Conservation (phyloP, 2,888 invertebrate species). For the Ecdyonurus torrentis region DNA sequence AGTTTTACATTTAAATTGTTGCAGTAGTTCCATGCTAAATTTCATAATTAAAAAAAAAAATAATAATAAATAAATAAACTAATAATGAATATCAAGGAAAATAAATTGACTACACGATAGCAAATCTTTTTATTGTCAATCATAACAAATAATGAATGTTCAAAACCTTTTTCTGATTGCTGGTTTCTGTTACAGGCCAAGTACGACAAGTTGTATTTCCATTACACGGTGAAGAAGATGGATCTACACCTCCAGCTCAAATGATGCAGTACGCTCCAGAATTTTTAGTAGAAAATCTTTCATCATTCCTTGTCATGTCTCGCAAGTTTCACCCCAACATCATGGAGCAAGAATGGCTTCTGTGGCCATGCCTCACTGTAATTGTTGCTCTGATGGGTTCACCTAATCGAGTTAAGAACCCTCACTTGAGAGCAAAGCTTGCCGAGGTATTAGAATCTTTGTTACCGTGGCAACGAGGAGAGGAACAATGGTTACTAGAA, state of each 20-base stretch:
- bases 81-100: too few species aligned
- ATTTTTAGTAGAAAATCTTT: constrained; percentile 73
- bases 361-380: constrained; percentile 55
- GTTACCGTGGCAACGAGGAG: constrained; percentile 42
- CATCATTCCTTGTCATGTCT: constrained; percentile 60
- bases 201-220: constrained; percentile 42
- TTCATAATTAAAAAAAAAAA: too few species aligned
- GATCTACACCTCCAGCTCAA: constrained; percentile 1
- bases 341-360: constrained; percentile 46
- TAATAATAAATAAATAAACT: too few species aligned
- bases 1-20: too few species aligned
- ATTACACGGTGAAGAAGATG: constrained; percentile 27
- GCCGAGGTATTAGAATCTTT: constrained; percentile 81
- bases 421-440: constrained; percentile 76
- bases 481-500: constrained; percentile 35
- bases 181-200: constrained; percentile 44
- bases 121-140: too few species aligned
- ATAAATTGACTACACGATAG: too few species aligned
- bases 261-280: constrained; percentile 61
- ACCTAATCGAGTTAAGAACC: constrained; percentile 63
- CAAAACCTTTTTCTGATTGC: too few species aligned
- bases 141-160: too few species aligned
- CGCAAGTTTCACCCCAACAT: constrained; percentile 42
- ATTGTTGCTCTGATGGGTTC: constrained; percentile 82
- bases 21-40: too few species aligned